A percentile compares a stretch with the other conserved stretches of the same genome.
phyloP scores from a whole-genome alignment of 2,888 invertebrate genomes.

The Tenthredo notha region DNA sequence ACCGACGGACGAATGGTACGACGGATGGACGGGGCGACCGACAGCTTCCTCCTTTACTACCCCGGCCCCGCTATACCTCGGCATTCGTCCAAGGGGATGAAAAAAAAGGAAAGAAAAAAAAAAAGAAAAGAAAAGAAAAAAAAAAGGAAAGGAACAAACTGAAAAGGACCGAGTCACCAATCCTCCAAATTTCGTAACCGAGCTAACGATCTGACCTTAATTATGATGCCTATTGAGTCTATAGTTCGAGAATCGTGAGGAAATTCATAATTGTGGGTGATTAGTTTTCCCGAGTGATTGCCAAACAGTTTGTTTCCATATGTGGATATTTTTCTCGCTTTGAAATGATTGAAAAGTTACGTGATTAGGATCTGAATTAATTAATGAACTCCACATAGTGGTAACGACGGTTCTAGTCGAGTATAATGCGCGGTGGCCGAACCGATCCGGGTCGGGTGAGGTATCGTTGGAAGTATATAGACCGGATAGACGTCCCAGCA shows the following conservation, averaged over 20 bases:
- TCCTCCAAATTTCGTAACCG: not conserved
- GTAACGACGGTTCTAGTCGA: conserved; percentile 45
- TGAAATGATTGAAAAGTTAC: conserved; percentile 32
- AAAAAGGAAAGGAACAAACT: conserved; percentile 58
- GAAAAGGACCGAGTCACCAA: conserved; percentile 24
- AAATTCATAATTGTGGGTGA: not conserved
- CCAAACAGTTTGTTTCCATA: not conserved
- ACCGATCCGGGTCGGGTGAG: conserved; percentile 53
- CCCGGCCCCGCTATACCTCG: not conserved
- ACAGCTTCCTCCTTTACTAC: conserved; percentile 51
- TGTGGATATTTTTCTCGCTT: not conserved
- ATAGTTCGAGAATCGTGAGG: not conserved
- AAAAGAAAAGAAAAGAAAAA: conserved; percentile 52
- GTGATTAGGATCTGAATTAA: conserved; percentile 34
- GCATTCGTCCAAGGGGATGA: conserved; percentile 45
- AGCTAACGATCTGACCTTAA: conserved; percentile 42
- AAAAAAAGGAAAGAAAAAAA: conserved; percentile 50
- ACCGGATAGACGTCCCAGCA: conserved; percentile 51
- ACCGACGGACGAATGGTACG: conserved; percentile 60
- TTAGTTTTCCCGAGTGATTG: not conserved
- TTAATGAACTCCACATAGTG: conserved; percentile 28
- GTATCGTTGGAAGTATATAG: conserved; percentile 45
- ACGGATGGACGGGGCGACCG: conserved; percentile 60
- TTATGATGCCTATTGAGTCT: not conserved
- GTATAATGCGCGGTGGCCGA: conserved; percentile 52